Evolutionary conservation across 1,140 invertebrate species (phyloP).

Genomic region (Drosophila kanapiae): DNA sequence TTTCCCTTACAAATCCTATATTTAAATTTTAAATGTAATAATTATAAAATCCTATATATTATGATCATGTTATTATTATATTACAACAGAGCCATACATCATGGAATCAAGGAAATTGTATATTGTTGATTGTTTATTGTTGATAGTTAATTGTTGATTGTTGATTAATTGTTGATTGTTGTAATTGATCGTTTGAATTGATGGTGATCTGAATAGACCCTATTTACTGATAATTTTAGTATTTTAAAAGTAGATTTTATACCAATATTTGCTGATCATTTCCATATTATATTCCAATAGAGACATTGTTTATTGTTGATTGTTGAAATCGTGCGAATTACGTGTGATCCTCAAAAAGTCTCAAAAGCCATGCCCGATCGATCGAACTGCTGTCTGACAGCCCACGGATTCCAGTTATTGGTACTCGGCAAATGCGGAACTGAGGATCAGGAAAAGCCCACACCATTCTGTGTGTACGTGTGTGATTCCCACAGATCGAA

Average conservation of each 20-base stretch:
- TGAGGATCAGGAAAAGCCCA: conserved; percentile 1
- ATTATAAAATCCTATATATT: too few relatives aligned
- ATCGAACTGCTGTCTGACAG: not conserved
- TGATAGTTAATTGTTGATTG: too few relatives aligned
- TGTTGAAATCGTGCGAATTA: conserved; percentile 9
- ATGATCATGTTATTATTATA: not conserved
- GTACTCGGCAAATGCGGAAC: conserved; percentile 22
- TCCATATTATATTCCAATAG: not conserved
- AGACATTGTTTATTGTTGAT: not conserved
- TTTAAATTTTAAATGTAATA: too few relatives aligned
- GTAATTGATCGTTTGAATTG: conserved; percentile 1
- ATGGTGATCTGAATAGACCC: not conserved
- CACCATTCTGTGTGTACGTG: not conserved
- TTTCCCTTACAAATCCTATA: not conserved
- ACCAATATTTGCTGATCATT: not conserved
- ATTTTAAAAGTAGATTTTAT: too few relatives aligned
- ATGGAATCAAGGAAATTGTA: too few relatives aligned
- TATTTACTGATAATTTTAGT: not conserved
- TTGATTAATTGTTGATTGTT: not conserved
- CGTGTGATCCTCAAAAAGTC: conserved; percentile 1
- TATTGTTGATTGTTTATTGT: not conserved
- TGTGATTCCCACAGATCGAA: conserved; percentile 18
- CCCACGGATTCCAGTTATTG: conserved; percentile 9
- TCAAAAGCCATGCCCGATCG: conserved; percentile 15
- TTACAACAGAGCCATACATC: not conserved